Base-by-base conservation (phyloP, 2,113 vertebrate species). In the Pipra filicauda region DNA sequence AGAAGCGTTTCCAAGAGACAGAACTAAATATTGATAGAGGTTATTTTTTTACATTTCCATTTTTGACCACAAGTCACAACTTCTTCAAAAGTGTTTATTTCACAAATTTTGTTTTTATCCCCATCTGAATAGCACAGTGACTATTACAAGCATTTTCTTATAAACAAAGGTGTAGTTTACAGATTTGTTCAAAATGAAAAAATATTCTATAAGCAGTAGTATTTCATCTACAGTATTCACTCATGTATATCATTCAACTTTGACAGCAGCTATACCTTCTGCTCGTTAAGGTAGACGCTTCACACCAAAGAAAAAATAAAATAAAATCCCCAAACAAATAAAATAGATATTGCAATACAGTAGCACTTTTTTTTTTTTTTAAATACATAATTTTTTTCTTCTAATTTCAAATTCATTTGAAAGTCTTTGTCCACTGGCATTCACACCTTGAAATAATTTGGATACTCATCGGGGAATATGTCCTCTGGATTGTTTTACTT, bases 81-180 rank as follows among this genome's bases (percentile, higher is more conserved):
- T 95, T 95, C 67, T 97, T 97, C 76, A 96, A 97, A 98, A 98
- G 92, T 96, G 86, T 98, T 98, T 98, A 98, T 98, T 98, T 97
- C 94, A 97, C 91, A 96, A 91, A 74, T 95, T 71, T 78, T 43
- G 41, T 43, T 84, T 80, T 96, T 96, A 97, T 96, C 86, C 95
- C 92, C 86, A 97, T 89, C 41, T 92, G 84, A 96, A 92, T 95
- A 95, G 95, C 96, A 97, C 80, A 97, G 92, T 94, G 86, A 94
- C 95, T 85, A 76, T 95, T 97, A 97, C 74, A 97, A 97, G 95
- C 85, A 88, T 93, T 96, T 96, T 84, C 71, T 90, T 97, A 95
- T 95, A 96, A 97, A 97, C 91, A 96, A 92, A 96, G 43, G 31
- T 95, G 27, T 96, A 94, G 71, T 96, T 97, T 98, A 96, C 96